Evolutionary conservation across 2,888 invertebrate genomes (phyloP).

Genomic region (Amphipyra tragopoginis): DNA sequence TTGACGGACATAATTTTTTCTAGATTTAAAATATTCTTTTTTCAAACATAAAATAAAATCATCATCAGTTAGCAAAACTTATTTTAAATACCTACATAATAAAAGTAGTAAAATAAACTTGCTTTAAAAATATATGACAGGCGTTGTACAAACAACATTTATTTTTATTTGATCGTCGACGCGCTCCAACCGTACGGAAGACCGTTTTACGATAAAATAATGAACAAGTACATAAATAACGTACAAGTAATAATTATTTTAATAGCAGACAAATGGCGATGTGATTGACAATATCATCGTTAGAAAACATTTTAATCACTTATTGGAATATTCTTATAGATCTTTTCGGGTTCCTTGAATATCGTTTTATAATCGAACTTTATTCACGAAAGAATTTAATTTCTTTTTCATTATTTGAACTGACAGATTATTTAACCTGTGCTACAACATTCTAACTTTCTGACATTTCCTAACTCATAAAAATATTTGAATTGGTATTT

Average conservation of each 20-base stretch:
- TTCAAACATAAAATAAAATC: too few species aligned
- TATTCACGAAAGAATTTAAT: too few species aligned
- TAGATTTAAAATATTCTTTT: too few species aligned
- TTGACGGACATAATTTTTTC: too few species aligned
- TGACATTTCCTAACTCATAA: slow-evolving; percentile 10
- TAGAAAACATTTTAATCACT: slow-evolving; percentile 2
- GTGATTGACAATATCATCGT: slow-evolving; percentile 3
- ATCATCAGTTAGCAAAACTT: not conserved
- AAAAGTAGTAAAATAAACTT: slow-evolving; percentile 20
- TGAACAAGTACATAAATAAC: slow-evolving; percentile 19
- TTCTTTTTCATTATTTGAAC: too few species aligned
- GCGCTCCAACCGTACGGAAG: slow-evolving; percentile 20
- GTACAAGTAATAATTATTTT: slow-evolving; percentile 27
- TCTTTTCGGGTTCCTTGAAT: too few species aligned
- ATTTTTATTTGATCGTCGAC: slow-evolving; percentile 25
- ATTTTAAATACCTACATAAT: not conserved
- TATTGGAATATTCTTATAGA: too few species aligned
- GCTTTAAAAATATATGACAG: slow-evolving; percentile 16
- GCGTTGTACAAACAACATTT: slow-evolving; percentile 27
- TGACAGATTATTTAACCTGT: too few species aligned
- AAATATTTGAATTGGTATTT: slow-evolving; percentile 34
- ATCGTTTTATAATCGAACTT: too few species aligned
- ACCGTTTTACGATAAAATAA: slow-evolving; percentile 28
- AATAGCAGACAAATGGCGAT: slow-evolving; percentile 3
- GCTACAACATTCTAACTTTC: slow-evolving; percentile 1